These are phyloP conservation scores for Leptobrachium ailaonicum DNA, from an alignment of 2,113 vertebrate genomes.

Conservation along the genomic window DNA sequence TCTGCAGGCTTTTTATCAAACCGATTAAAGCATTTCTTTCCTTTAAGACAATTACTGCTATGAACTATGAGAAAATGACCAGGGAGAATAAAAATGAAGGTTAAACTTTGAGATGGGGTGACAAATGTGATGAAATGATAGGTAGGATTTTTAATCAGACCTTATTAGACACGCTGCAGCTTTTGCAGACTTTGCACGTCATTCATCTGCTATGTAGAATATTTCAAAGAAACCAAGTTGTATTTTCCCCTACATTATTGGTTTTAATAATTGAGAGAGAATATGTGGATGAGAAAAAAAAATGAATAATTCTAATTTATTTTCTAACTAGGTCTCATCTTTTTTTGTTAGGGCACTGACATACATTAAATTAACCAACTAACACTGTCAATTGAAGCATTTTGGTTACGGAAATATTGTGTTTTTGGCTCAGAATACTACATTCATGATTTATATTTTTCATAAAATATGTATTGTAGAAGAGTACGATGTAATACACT, in stretches of 20 bases:
- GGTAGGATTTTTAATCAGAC: background rate
- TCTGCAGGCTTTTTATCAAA: no score
- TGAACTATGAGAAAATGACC: background rate
- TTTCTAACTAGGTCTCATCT: conserved; percentile 5
- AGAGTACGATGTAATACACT: conserved; percentile 7
- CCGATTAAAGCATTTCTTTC: no score
- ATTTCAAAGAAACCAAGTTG: background rate
- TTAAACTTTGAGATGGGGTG: background rate
- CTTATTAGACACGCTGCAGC: background rate
- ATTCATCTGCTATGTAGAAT: background rate
- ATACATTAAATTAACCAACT: conserved; percentile 21
- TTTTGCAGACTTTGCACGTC: background rate
- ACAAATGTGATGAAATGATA: background rate
- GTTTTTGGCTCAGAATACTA: conserved; percentile 16
- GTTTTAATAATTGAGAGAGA: background rate
- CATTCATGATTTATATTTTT: conserved; percentile 29
- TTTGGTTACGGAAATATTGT: conserved; percentile 29
- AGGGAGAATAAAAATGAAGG: background rate
- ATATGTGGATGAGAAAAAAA: background rate
- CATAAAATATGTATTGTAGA: conserved; percentile 37
- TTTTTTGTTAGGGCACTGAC: conserved; percentile 17
- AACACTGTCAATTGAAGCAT: conserved; percentile 8
- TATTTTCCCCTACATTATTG: background rate
- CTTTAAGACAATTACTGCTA: background rate
- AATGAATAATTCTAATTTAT: conserved; percentile 18